These are phyloP conservation scores for Isichthys henryi DNA, from an alignment of 2,113 vertebrate genomes.

Conservation along the genomic window DNA sequence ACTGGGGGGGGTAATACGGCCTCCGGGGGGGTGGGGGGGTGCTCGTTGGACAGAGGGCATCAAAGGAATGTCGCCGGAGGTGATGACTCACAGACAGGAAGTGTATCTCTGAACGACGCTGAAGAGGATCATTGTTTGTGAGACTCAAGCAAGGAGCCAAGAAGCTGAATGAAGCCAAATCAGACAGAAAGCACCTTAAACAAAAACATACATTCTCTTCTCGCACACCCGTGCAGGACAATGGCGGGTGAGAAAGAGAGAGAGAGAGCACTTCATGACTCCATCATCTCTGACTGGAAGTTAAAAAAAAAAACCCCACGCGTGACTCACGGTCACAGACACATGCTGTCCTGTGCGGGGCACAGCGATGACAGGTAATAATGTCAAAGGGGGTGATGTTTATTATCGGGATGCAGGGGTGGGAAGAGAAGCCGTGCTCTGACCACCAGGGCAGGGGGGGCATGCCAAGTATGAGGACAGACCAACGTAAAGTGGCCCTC, in stretches of 20 bases:
- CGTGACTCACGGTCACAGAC: background rate
- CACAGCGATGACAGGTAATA: background rate
- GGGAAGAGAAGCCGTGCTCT: background rate
- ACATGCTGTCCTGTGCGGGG: background rate
- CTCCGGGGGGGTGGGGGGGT: background rate
- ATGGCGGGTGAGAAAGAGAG: background rate
- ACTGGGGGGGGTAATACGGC: background rate
- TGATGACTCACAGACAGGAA: slow-evolving; percentile 21
- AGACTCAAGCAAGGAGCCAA: background rate
- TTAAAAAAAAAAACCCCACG: background rate
- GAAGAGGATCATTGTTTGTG: background rate
- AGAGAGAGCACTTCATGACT: background rate
- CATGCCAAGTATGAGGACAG: background rate
- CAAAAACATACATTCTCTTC: background rate
- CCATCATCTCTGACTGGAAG: slow-evolving; percentile 8
- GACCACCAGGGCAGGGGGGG: background rate
- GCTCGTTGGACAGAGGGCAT: background rate
- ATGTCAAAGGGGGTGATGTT: background rate
- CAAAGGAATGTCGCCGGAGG: background rate
- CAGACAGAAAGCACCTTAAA: background rate
- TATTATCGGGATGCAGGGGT: background rate
- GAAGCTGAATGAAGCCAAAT: background rate
- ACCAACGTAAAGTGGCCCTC: background rate
- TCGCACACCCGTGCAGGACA: background rate
- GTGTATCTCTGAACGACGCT: background rate